Percentiles rank a stretch among this genome's conserved stretches.
Conservation (phyloP, 1,140 invertebrate genomes). For the Drosophila grimshawi region DNA sequence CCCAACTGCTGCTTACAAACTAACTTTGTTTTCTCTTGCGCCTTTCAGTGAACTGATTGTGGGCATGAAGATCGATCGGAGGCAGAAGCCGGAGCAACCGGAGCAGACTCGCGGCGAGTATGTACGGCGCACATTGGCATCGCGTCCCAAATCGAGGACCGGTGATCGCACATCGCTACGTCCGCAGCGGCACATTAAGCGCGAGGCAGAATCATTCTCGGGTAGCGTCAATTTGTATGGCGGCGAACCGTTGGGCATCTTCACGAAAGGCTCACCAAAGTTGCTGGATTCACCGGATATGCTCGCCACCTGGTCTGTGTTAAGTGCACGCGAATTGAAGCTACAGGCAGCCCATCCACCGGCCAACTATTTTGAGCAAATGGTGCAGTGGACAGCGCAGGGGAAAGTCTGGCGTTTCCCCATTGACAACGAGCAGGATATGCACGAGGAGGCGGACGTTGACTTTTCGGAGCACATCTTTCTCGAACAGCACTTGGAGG, state of each 20-base stretch:
- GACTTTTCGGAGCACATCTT: constrained; percentile 97
- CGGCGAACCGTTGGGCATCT: constrained; percentile 87
- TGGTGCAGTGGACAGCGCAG: constrained; percentile 96
- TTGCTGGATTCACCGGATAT: constrained; percentile 84
- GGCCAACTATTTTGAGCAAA: constrained; percentile 95
- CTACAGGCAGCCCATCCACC: constrained; percentile 89
- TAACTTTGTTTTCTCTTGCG: constrained; percentile 54
- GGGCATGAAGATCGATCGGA: constrained; percentile 90
- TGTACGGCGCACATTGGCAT: constrained; percentile 70
- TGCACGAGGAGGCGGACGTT: constrained; percentile 91
- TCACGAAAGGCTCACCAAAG: constrained; percentile 73
- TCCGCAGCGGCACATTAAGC: constrained; percentile 47
- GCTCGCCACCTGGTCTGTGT: constrained; percentile 88
- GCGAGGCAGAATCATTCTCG: constrained; percentile 65
- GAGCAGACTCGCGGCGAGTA: constrained; percentile 80
- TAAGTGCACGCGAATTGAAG: constrained; percentile 88
- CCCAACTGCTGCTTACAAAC: not conserved
- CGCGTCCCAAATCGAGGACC: constrained; percentile 29
- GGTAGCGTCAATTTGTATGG: constrained; percentile 86
- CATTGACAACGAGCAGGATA: constrained; percentile 97
- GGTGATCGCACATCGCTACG: constrained; percentile 39
- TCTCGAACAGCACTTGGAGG: constrained; percentile 92
- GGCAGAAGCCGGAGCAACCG: constrained; percentile 66
- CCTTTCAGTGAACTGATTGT: constrained; percentile 87
- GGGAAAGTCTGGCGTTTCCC: constrained; percentile 99